Base-by-base conservation (phyloP, 2,888 invertebrate species). In the Yponomeuta sedellus region DNA sequence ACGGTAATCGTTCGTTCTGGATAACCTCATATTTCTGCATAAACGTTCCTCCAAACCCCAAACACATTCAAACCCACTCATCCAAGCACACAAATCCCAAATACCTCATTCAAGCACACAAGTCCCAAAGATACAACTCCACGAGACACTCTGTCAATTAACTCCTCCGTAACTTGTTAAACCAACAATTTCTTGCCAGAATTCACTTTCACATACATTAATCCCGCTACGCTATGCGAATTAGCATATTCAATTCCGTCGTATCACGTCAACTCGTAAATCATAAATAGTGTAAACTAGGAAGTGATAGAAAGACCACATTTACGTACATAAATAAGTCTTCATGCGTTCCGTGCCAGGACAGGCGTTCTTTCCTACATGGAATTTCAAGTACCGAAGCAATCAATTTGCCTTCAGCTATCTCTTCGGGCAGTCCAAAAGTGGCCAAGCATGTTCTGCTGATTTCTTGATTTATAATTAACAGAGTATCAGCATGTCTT, bases 171-270 rank as follows among this genome's bases (percentile, higher is more conserved):
- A 52, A 16, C 44, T 52, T 16, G 44, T 52, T 52, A 52, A 52
- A 52, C 44, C 44, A 52, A 52, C 44, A 52, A 52, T 52, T 52
- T 52, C 44, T 52, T 52, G 44, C 16, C 44, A 52, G 44, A 16
- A 52, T 52, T 52, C 44, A 52, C 44, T 52, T 52, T 52, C 44
- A 16, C 44, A 16, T 16, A 16, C 44, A 52, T 52, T 52, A 52
- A 52, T 52, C 44, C 44, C 44, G 44, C 44, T 52, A 4, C 16
- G 44, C 44, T 52, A 52, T 52, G 44, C 44, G 44, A 52, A 68
- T 62, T 64, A 68, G 25, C 62, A 72, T 71, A 71, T 67, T 64
- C 68, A 68, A 74, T 58, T 56, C 56, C 62, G 19, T 39, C 40
- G 16, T n/a, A 28, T 62, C 19, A 28, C 62, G 40, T 58, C 44